These are phyloP conservation scores for Agrochola lota DNA, from an alignment of 2,888 invertebrate species.

Conservation along the genomic window DNA sequence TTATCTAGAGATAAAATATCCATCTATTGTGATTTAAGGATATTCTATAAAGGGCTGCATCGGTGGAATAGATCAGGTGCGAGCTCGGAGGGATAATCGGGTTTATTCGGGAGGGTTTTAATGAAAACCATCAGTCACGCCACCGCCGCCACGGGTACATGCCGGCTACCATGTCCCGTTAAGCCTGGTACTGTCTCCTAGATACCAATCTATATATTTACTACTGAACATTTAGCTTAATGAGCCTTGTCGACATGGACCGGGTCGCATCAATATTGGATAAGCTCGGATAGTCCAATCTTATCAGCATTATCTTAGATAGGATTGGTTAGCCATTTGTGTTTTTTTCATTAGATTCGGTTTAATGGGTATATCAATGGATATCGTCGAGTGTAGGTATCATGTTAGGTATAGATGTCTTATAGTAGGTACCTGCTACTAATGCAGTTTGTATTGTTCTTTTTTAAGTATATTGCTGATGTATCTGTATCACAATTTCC, in stretches of 20 bases:
- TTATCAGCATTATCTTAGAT: conserved; percentile 49
- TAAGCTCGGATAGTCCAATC: conserved; percentile 45
- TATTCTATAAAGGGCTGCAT: conserved; percentile 58
- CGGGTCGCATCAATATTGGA: conserved; percentile 56
- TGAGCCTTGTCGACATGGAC: conserved; percentile 58
- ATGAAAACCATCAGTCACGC: conserved; percentile 77
- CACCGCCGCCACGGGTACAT: conserved; percentile 58
- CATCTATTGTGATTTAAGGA: conserved; percentile 37
- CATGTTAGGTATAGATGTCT: background rate
- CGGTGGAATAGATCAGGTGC: conserved; percentile 71
- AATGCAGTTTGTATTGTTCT: background rate
- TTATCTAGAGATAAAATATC: conserved; percentile 12
- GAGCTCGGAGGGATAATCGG: conserved; percentile 71
- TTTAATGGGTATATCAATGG: conserved; percentile 18
- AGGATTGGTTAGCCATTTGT: conserved; percentile 36
- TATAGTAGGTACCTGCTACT: background rate
- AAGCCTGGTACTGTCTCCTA: conserved; percentile 52
- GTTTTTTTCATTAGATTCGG: conserved; percentile 36
- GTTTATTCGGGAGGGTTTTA: conserved; percentile 73
- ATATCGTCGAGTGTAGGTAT: background rate
- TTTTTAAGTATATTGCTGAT: background rate
- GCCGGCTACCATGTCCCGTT: conserved; percentile 49
- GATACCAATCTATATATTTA: conserved; percentile 58
- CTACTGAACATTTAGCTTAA: conserved; percentile 56
- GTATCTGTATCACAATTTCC: background rate